Conservation (phyloP, 2,888 invertebrate genomes). For the Plutella xylostella region DNA sequence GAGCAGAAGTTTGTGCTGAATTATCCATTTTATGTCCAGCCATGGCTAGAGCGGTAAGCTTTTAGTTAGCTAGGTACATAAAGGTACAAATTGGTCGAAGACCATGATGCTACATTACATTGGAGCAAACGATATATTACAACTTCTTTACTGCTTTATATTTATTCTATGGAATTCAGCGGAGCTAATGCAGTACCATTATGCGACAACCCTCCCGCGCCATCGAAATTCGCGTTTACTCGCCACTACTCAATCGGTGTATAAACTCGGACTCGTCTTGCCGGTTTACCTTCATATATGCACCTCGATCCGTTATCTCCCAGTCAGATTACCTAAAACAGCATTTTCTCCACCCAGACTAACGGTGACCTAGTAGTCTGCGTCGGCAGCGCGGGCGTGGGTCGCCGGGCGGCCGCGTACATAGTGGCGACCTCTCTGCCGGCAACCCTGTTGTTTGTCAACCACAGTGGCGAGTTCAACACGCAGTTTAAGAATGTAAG, state of each 20-base stretch:
- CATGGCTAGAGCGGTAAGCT: slow-evolving; percentile 42
- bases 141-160: too few species aligned
- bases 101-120: too few species aligned
- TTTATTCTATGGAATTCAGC: too few species aligned
- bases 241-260: too few species aligned
- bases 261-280: too few species aligned
- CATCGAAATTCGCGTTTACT: too few species aligned
- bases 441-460: slow-evolving; percentile 64
- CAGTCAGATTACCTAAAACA: neutral
- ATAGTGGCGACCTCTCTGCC: slow-evolving; percentile 79
- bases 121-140: too few species aligned
- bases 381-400: slow-evolving; percentile 83
- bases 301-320: too few species aligned
- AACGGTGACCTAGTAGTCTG: slow-evolving; percentile 73
- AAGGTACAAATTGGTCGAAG: too few species aligned
- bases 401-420: slow-evolving; percentile 82
- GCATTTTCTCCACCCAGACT: slow-evolving; percentile 22
- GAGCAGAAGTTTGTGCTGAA: slow-evolving; percentile 47
- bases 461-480: slow-evolving; percentile 71
- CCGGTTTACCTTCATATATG: too few species aligned
- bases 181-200: too few species aligned
- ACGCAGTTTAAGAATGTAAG: slow-evolving; percentile 81
- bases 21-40: slow-evolving; percentile 39
- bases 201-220: too few species aligned
- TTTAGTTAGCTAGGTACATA: neutral